Base-by-base conservation (phyloP, 2,888 invertebrate genomes). In the Neocrepidodera transversa region DNA sequence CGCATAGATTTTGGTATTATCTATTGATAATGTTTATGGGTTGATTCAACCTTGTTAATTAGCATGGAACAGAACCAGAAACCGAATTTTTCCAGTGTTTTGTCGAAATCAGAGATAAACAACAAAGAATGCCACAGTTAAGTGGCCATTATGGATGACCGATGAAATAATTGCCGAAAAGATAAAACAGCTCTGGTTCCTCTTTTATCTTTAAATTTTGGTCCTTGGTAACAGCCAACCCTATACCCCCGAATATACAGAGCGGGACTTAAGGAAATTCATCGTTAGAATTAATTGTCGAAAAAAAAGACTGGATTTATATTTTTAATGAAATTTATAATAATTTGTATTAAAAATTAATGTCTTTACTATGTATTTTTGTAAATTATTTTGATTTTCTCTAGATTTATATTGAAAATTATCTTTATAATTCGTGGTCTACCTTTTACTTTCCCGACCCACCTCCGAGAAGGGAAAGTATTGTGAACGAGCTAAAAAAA, bases 41-140 rank as follows among this genome's bases (percentile, higher is more conserved):
- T 38, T 48, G 52, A 18, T 52, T 42, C 52, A 42, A 28, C 49
- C 49, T 28, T 38, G 51, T 52, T 51, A 51, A 58, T 51, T 58
- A 51, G 20, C 45, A 36, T 14, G 26, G 43, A 18, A 45, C 52
- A 23, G 11, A 56, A 49, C 48, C 18, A 49, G 51, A 58, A 51
- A 58, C 58, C 43, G 38, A 58, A 58, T 47, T 28, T 57, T 58
- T 52, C 45, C 51, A 35, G 38, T 30, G 52, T 58, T 58, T 52
- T 58, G 57, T 58, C 52, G 42, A 62, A 65, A 54, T 65, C 54
- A 28, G 35, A 54, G 59, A 59, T 59, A 59, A 59, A 59, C 60
- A 56, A 55, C 55, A 38, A 55, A 56, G 60, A 49, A 60, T 60
- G 38, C 55, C 60, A 54, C 42, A 13, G 55, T 50, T 60, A 60